Evolutionary conservation across 2,113 vertebrate species (phyloP), one percentile per base, ranked within the genome.

Genomic region (Todiramphus chloris): DNA sequence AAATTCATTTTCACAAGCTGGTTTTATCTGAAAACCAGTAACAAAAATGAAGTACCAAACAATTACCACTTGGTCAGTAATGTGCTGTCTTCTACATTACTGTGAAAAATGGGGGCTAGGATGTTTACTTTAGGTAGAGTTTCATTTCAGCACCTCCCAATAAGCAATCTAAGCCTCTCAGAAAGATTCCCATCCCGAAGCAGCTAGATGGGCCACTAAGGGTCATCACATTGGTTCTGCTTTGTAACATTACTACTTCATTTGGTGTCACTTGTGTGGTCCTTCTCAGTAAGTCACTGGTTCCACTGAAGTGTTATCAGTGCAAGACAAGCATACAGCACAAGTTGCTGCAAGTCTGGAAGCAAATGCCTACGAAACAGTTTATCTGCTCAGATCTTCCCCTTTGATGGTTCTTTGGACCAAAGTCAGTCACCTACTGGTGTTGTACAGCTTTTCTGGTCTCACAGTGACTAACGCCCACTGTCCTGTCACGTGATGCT

Each of bases 301-400:
- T 37, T 75, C 33, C 35, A 64, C 3, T 7, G 48, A 79, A 16
- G 9, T 41, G 63, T 13, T 55, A 6, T 44, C 1, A 1, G 16
- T 41, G 50, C 8, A 50, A 73, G 31, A 55, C 9, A 51, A 56
- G 10, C 23, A 11, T 7, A 30, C 0, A 7, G 24, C 24, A 70
- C 9, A 73, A 76, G 23, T 9, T 43, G 13, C 35, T 79, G 24
- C 1, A 2, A 62, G 19, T 44, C 28, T 62, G 17, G 41, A 77
- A 70, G 6, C 6, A 31, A 17, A 28, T 39, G 41, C 18, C 2
- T 27, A 66, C 21, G 58, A 81, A 62, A 60, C 0, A 0, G 3
- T 67, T 88, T n/a, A 16, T 59, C 75, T n/a, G n/a, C 30, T 83
- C 48, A 62, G 66, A 92, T 66, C 37, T 16, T 59, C 14, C 43